Evolutionary conservation across 2,888 invertebrate genomes (phyloP), one percentile per base, ranked within the genome.

Genomic region (Sympetrum striolatum): DNA sequence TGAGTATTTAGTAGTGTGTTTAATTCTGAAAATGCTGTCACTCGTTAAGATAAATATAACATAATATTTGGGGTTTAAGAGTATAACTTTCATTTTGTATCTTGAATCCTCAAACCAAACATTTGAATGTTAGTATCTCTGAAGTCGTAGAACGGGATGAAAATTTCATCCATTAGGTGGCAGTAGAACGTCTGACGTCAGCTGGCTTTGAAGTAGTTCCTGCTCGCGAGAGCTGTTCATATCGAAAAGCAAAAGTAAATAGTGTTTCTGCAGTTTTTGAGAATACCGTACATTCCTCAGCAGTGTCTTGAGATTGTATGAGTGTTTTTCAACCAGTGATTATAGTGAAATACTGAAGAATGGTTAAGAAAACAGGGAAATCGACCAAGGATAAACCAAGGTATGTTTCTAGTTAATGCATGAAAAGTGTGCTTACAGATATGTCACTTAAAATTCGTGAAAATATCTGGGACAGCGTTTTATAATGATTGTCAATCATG

Each of bases 301-400:
- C 95, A 95, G 95, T 95, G 95, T 94, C 94, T 95, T 95, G 94
- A 95, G 95, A 95, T 94, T 95, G 95, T 95, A 94, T 92, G 94
- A 94, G 93, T 94, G 86, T 86, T 86, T 31, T 64, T 64, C 37
- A 12, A n/a, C 37, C 35, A 37, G 60, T n/a, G 60, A 22, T 60
- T 44, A 35, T 37, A 37, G 58, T 58, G 39, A 86, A 18, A 53
- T 58, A 48, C n/a, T 18, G 35, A 48, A 73, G 53, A 80, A 58
- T 90, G 90, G 80, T 92, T 91, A 94, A 94, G 92, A 95, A 95
- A 95, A 94, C 94, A 94, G 92, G 94, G 91, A 95, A 95, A 93
- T 94, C 94, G 93, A 94, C 95, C 92, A 96, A 96, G 94, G 96
- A 96, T 93, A 96, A 96, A 94, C 95, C 96, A 94, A 96, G 96